A percentile compares a stretch with the other conserved stretches of the same genome.
phyloP scores from a whole-genome alignment of 2,797 vertebrate genomes.

The Fundulus diaphanus region DNA sequence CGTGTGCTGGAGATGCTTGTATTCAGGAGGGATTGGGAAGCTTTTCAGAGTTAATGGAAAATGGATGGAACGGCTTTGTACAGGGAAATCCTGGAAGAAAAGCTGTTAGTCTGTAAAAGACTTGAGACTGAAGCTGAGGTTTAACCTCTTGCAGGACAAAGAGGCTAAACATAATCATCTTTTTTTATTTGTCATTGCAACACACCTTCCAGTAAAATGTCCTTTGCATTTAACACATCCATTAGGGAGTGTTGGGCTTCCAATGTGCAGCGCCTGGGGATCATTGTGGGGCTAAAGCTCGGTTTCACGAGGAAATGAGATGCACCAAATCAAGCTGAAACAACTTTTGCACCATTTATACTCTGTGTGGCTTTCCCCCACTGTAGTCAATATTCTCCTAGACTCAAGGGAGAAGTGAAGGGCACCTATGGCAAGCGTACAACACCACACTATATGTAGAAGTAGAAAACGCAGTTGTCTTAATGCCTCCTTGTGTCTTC shows the following conservation, averaged over 20 bases:
- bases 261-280: no score
- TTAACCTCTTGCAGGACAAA: neutral
- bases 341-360: neutral
- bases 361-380: neutral
- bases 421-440: neutral
- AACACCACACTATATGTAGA: neutral
- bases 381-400: neutral
- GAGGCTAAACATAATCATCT: neutral
- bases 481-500: no score
- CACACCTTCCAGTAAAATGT: no score
- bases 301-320: no score
- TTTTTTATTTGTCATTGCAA: no score
- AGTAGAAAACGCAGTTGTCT: no score
- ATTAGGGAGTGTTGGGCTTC: no score
- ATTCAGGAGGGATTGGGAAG: no score
- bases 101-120: neutral
- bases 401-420: neutral
- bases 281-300: no score
- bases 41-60: neutral
- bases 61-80: neutral
- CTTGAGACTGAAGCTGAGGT: neutral
- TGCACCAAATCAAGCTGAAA: neutral
- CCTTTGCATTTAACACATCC: no score
- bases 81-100: neutral
- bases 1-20: no score